Base-by-base conservation (phyloP, 2,797 vertebrate genomes). In the Sebastes reedi region DNA sequence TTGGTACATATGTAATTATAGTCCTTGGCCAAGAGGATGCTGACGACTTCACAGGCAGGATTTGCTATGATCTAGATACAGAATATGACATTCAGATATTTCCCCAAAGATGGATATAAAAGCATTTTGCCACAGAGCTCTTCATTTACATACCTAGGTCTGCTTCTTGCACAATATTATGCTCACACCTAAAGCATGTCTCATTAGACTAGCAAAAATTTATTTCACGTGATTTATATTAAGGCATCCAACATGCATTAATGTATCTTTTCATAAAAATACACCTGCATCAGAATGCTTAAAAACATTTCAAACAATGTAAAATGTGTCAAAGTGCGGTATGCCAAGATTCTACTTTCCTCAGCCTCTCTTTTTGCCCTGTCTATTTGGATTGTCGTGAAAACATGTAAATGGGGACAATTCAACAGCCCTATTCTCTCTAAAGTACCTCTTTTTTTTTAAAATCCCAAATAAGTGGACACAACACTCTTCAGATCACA, bases 271-370 rank as follows among this genome's bases (percentile, higher is more conserved):
- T 78, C 79, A 88, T 89, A 87, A 90, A 90, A 92, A 95, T 92
- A 94, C 92, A 94, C 93, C 85, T 83, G 92, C 94, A 94, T 91
- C 67, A 90, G 94, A 94, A 95, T 94, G 94, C 91, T 91, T 91
- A 88, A 94, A 93, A 96, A 95, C 87, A 92, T 94, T 89, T 94
- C 86, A 94, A 92, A 94, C 89, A 79, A 94, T 90, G 93, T 94
- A 93, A 95, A 95, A 95, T 91, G 89, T 91, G 92, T 94, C 94
- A 96, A 96, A 96, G 96, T 96, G 95, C 95, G 87, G 92, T 94
- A 95, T 90, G 93, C 93, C 92, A 94, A 93, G 90, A 94, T 88
- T 94, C 87, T 88, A 88, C 85, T 88, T 86, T 91, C 81, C 91
- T 91, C 87, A 89, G 82, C 81, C 85, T 89, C 75, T 80, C 82